Conservation (phyloP, 2,797 vertebrate species). For the Sciurus carolinensis region DNA sequence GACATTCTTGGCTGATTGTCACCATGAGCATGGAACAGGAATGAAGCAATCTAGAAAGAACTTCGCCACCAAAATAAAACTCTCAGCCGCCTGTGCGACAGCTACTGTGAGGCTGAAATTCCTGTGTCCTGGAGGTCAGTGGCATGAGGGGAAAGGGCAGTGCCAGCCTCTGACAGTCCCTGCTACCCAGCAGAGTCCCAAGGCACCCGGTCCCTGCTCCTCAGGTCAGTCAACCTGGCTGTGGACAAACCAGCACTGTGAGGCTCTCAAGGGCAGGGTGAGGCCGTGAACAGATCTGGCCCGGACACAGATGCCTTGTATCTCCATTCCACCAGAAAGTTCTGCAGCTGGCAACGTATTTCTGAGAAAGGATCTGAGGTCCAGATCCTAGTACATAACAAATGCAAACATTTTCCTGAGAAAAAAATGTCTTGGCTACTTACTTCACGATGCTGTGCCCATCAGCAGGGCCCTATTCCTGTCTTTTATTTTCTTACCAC, state of each 20-base stretch:
- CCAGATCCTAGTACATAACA: constrained; percentile 83
- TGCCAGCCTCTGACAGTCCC: neutral
- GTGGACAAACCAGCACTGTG: neutral
- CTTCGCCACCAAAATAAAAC: neutral
- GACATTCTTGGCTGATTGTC: neutral
- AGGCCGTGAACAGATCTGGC: neutral
- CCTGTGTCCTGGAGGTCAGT: neutral
- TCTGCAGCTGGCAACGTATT: constrained; percentile 75
- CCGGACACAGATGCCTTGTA: neutral
- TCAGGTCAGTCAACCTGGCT: neutral
- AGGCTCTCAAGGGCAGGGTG: neutral
- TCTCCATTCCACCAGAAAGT: constrained; percentile 62
- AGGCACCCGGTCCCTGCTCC: neutral
- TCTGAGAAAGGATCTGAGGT: constrained; percentile 62
- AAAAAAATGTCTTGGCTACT: neutral
- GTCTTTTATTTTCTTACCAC: neutral
- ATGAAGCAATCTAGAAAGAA: neutral
- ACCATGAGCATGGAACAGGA: neutral
- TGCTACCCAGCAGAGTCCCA: neutral
- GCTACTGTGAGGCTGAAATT: neutral
- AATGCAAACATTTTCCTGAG: constrained; percentile 81
- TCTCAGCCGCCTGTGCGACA: neutral
- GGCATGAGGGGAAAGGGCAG: neutral
- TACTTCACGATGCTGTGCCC: neutral
- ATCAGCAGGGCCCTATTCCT: neutral